A percentile compares a stretch with the other conserved stretches of the same genome.
Evolutionary conservation across 2,888 invertebrate genomes (phyloP).

Genomic region (Phasia obesa): DNA sequence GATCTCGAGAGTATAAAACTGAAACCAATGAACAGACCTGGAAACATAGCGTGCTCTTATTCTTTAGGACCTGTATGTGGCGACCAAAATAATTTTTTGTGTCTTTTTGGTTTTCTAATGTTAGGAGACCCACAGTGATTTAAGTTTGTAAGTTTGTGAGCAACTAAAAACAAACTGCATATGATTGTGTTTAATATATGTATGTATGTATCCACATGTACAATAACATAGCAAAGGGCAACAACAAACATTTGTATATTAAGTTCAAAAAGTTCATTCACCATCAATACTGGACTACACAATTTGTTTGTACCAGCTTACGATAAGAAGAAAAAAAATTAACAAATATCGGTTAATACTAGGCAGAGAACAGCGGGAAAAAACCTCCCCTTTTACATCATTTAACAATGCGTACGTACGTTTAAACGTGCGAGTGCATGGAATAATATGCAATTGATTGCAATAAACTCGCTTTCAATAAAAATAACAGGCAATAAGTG

Average conservation of each 20-base stretch:
- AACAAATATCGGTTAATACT: constrained; percentile 57
- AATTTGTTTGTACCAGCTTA: constrained; percentile 26
- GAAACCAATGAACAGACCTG: no score
- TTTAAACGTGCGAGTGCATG: constrained; percentile 15
- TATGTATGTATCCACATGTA: neutral
- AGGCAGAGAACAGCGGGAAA: constrained; percentile 49
- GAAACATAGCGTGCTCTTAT: no score
- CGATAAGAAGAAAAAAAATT: neutral
- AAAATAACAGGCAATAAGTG: constrained; percentile 35
- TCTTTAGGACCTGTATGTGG: no score
- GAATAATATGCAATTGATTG: constrained; percentile 62
- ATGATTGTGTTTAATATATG: no score
- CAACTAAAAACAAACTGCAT: constrained; percentile 41
- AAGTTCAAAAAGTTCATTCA: constrained; percentile 71
- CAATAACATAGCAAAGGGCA: constrained; percentile 32
- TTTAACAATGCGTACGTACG: constrained; percentile 21
- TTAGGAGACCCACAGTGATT: constrained; percentile 22
- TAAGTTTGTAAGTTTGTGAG: neutral
- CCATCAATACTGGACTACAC: constrained; percentile 64
- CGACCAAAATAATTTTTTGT: no score
- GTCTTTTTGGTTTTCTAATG: no score
- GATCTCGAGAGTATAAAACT: no score
- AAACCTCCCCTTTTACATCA: constrained; percentile 45
- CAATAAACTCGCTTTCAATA: constrained; percentile 68
- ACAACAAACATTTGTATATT: constrained; percentile 52